These are phyloP conservation scores for Sminthurinus signatus DNA, from an alignment of 1,140 invertebrate genomes.

Conservation along the genomic window DNA sequence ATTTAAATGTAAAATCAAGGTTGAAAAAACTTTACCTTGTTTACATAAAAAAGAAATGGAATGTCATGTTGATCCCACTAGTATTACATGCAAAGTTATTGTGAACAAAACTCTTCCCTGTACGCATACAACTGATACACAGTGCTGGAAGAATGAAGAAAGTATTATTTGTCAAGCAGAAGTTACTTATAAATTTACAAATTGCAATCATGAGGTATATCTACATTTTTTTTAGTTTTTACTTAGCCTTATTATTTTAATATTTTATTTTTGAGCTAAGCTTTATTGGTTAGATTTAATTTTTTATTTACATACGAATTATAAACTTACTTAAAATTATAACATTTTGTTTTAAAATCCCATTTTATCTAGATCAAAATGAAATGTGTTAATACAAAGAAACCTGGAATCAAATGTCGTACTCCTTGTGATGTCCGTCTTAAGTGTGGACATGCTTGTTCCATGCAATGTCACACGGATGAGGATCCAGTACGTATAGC, in stretches of 20 bases:
- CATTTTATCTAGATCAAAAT: slow-evolving; percentile 13
- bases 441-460: slow-evolving; percentile 34
- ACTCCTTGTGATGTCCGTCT: slow-evolving; percentile 22
- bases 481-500: slow-evolving; percentile 33
- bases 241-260: not conserved
- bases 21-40: slow-evolving; percentile 28
- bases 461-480: slow-evolving; percentile 23
- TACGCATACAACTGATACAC: slow-evolving; percentile 24
- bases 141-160: slow-evolving; percentile 6
- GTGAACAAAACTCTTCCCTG: slow-evolving; percentile 25
- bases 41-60: slow-evolving; percentile 20
- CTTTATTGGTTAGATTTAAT: no score
- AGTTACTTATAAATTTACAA: slow-evolving; percentile 23
- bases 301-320: no score
- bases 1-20: slow-evolving; percentile 20
- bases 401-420: slow-evolving; percentile 18
- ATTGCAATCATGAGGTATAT: slow-evolving; percentile 33
- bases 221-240: not conserved
- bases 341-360: no score
- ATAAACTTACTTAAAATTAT: no score
- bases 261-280: not conserved
- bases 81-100: slow-evolving; percentile 22
- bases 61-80: slow-evolving; percentile 27
- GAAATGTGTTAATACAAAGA: slow-evolving; percentile 12
- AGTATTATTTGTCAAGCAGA: slow-evolving; percentile 22